A percentile compares a stretch with the other conserved stretches of the same genome.
phyloP scores from a whole-genome alignment of 2,797 vertebrate genomes.

The Phalanger gymnotis region DNA sequence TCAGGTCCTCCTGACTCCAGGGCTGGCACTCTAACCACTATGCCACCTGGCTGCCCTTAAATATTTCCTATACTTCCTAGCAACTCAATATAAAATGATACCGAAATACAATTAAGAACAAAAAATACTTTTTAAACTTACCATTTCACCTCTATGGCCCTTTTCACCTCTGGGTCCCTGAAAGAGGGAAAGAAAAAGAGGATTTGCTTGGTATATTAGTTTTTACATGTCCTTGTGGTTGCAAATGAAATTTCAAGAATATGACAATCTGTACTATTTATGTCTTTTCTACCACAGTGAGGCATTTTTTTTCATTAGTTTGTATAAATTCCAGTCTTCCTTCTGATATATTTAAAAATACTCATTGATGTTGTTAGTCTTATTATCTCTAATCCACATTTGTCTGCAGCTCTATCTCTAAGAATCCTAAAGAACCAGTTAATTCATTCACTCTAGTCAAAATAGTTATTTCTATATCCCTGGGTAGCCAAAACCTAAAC shows the following conservation, averaged over 20 bases:
- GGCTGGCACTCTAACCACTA: background rate
- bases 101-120: background rate
- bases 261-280: background rate
- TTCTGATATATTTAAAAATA: conserved; percentile 10
- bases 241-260: conserved; percentile 40
- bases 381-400: background rate
- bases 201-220: conserved; percentile 42
- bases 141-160: conserved; percentile 94
- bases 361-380: conserved; percentile 1
- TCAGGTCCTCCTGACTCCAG: background rate
- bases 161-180: conserved; percentile 93
- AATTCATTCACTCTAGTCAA: background rate
- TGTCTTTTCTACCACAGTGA: background rate
- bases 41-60: background rate
- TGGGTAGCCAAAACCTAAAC: background rate
- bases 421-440: background rate
- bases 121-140: conserved; percentile 84
- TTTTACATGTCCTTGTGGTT: conserved; percentile 14
- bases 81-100: background rate
- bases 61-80: conserved; percentile 31
- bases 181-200: conserved; percentile 64
- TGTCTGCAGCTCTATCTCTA: background rate
- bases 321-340: conserved; percentile 21
- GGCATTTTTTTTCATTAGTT: conserved; percentile 30
- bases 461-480: background rate